Percentiles rank a stretch among this genome's conserved stretches.
These are phyloP conservation scores for Colletes gigas DNA, from an alignment of 1,140 invertebrate species.

Conservation along the genomic window DNA sequence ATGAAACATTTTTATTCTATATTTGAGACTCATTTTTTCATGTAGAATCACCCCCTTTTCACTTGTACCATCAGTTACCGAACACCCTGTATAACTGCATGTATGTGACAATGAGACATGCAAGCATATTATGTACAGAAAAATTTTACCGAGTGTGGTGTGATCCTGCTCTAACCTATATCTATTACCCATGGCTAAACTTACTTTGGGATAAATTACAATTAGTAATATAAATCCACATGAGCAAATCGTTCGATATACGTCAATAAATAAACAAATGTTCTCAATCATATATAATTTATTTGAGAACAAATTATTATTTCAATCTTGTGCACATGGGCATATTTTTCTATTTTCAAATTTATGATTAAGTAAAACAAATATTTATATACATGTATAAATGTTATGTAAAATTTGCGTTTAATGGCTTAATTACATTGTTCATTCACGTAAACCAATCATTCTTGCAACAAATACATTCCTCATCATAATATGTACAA, in stretches of 20 bases:
- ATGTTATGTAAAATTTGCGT: constrained; percentile 43
- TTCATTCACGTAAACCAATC: constrained; percentile 61
- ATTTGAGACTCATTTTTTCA: too few species aligned
- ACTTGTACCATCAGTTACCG: too few species aligned
- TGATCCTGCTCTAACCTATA: constrained; percentile 41
- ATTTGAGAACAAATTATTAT: constrained; percentile 52
- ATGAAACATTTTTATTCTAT: too few species aligned
- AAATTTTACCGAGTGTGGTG: constrained; percentile 40
- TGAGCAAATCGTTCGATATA: constrained; percentile 47
- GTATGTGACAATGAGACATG: constrained; percentile 15
- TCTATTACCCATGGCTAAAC: constrained; percentile 53
- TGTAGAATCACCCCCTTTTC: too few species aligned
- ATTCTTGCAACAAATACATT: constrained; percentile 41
- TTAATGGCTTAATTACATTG: constrained; percentile 60
- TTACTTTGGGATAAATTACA: constrained; percentile 40
- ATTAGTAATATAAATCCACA: constrained; percentile 39
- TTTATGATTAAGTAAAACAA: constrained; percentile 50
- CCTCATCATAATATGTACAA: constrained; percentile 69
- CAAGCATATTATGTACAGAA: constrained; percentile 42
- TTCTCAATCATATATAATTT: constrained; percentile 45
- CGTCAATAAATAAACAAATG: constrained; percentile 48
- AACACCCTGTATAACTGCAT: constrained; percentile 13
- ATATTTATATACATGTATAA: constrained; percentile 60
- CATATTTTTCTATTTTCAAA: constrained; percentile 13
- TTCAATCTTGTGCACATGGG: constrained; percentile 56